Evolutionary conservation across 2,113 vertebrate genomes (phyloP).

Genomic region (Nothoprocta perdicaria): DNA sequence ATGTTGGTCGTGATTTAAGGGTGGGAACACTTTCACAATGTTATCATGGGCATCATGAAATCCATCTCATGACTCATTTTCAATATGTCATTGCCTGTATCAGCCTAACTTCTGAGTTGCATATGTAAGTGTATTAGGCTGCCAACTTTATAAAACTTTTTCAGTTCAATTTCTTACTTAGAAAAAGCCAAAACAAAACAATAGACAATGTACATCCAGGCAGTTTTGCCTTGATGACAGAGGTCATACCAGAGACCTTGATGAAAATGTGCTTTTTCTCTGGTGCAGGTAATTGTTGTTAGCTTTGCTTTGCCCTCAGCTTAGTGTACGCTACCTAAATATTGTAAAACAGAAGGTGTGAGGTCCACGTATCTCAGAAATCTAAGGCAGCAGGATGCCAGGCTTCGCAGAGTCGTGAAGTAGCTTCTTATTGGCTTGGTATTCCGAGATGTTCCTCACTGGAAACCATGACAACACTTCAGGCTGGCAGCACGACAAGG

Average conservation of each 20-base stretch:
- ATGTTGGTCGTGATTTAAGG: neutral
- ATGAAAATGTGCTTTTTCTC: neutral
- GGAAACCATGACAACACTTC: neutral
- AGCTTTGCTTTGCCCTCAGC: neutral
- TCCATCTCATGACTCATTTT: neutral
- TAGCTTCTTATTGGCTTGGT: neutral
- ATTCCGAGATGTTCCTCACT: neutral
- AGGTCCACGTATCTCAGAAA: neutral
- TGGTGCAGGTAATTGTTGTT: neutral
- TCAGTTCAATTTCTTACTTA: neutral
- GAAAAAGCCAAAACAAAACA: neutral
- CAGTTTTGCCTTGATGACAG: neutral
- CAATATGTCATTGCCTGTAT: neutral
- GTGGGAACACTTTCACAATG: neutral
- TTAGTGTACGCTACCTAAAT: neutral
- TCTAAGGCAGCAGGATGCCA: neutral
- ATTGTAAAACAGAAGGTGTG: neutral
- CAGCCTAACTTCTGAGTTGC: neutral
- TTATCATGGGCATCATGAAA: neutral
- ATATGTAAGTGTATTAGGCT: neutral
- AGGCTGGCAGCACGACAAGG: neutral
- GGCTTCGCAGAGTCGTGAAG: neutral
- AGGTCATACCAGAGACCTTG: neutral
- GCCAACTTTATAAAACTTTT: neutral
- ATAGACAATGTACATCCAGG: neutral